Base-by-base conservation (phyloP, 1,140 invertebrate species). In the Zaprionus capensis region DNA sequence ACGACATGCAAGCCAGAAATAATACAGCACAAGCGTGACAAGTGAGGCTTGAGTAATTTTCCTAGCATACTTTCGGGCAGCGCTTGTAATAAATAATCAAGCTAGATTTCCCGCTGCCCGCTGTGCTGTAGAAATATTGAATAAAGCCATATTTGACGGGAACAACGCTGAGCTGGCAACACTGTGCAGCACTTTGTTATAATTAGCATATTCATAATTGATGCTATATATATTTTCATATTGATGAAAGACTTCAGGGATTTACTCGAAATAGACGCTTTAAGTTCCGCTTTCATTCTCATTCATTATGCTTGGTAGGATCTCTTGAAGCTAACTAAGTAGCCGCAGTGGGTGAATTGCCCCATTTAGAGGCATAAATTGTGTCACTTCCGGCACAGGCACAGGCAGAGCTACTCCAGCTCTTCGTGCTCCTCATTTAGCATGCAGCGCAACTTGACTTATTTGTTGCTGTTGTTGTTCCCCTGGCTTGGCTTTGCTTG, bases 321-420 rank as follows among this genome's bases (percentile, higher is more conserved):
- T 12, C 56, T 46, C 73, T 71, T 61, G 41, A 71, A 41, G 20
- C 38, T 26, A 34, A 69, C 26, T 51, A 65, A 66, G 53, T 26
- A n/a, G 38, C 15, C 31, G 46, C 34, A 34, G 31, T n/a, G 55
- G 53, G 71, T 31, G 57, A 78, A 68, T 81, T 83, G 84, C 71
- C 74, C 53, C 68, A 51, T 88, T 87, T 78, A 41, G 51, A 34
- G 26, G 73, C 68, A 82, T 76, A 76, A 87, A 88, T 72, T 81
- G 84, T 87, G 84, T 78, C 84, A 83, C 78, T 87, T 87, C 84
- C 84, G 78, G 71, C 53, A 61, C 57, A 61, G 31, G 31, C 31
- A 34, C 24, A 49, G 38, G 5, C 53, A 57, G 63, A 66, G 26
- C 63, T 24, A 12, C 36, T 53, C 55, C 46, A 56, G 38, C 28